These are phyloP conservation scores for Thinocorus orbignyianus DNA, from an alignment of 2,113 vertebrate genomes.

Conservation along the genomic window DNA sequence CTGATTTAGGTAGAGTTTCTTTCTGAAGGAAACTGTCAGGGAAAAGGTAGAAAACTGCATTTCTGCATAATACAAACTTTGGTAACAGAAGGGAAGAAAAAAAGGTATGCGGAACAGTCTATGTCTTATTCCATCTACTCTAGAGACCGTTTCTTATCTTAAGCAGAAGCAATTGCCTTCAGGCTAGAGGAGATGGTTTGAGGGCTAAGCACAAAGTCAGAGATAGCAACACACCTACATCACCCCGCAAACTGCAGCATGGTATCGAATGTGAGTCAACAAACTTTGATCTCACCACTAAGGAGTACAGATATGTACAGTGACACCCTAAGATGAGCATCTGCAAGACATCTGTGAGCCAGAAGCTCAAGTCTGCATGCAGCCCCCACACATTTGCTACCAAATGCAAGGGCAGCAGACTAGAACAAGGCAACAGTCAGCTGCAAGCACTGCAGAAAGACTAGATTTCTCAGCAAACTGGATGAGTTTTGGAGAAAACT, in stretches of 20 bases:
- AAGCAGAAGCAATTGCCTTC: neutral
- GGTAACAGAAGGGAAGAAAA: neutral
- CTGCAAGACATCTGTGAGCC: neutral
- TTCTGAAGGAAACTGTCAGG: neutral
- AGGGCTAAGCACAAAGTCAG: neutral
- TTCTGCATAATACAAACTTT: neutral
- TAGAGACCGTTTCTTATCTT: neutral
- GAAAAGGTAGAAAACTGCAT: neutral
- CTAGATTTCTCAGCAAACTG: neutral
- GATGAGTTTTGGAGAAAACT: neutral
- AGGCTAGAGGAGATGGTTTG: neutral
- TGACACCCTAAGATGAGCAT: neutral
- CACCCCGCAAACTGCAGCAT: neutral
- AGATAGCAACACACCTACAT: neutral
- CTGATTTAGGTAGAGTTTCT: neutral
- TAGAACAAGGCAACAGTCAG: neutral
- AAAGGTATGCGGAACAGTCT: neutral
- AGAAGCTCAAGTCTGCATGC: rapidly evolving
- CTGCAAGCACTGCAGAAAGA: neutral
- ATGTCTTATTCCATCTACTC: neutral
- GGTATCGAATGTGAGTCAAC: neutral
- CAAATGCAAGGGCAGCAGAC: neutral
- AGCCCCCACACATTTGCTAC: rapidly evolving
- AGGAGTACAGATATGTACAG: neutral
- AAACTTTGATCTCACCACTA: neutral